A percentile compares a stretch with the other conserved stretches of the same genome.
phyloP scores from a whole-genome alignment of 2,888 invertebrate genomes.

The Punctoribates punctum region DNA sequence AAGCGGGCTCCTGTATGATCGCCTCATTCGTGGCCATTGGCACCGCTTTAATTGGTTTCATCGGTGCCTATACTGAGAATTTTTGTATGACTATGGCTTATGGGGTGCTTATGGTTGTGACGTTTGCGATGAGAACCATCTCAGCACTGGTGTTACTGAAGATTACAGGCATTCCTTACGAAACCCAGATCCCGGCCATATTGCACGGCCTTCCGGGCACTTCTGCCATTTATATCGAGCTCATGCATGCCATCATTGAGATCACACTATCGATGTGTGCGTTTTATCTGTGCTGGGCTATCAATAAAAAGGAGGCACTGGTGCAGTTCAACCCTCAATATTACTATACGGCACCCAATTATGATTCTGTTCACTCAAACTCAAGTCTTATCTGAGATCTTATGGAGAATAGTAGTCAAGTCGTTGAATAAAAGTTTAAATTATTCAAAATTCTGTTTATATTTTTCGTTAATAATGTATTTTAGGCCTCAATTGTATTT shows the following conservation, averaged over 20 bases:
- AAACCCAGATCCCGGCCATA: slow-evolving; percentile 38
- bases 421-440: no score
- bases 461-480: no score
- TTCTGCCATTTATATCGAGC: slow-evolving; percentile 24
- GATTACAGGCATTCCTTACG: slow-evolving; percentile 32
- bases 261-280: slow-evolving; percentile 33
- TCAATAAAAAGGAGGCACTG: slow-evolving; percentile 21
- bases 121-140: slow-evolving; percentile 42
- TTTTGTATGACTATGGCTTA: slow-evolving; percentile 43
- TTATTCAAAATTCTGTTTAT: no score
- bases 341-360: slow-evolving; percentile 29
- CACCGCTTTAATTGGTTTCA: slow-evolving; percentile 36
- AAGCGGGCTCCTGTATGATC: slow-evolving; percentile 43
- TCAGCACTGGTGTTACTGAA: slow-evolving; percentile 39
- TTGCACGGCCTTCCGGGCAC: slow-evolving; percentile 41
- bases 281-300: slow-evolving; percentile 40
- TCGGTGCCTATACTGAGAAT: slow-evolving; percentile 40
- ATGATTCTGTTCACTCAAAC: slow-evolving; percentile 27
- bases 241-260: slow-evolving; percentile 36
- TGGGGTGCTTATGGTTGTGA: slow-evolving; percentile 38
- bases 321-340: slow-evolving; percentile 31
- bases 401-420: not conserved
- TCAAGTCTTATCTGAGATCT: slow-evolving; percentile 11
- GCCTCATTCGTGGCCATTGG: slow-evolving; percentile 37
- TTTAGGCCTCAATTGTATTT: no score